Evolutionary conservation across 1,140 invertebrate genomes (phyloP), one percentile per base, ranked within the genome.

Genomic region (Drosophila biarmipes): DNA sequence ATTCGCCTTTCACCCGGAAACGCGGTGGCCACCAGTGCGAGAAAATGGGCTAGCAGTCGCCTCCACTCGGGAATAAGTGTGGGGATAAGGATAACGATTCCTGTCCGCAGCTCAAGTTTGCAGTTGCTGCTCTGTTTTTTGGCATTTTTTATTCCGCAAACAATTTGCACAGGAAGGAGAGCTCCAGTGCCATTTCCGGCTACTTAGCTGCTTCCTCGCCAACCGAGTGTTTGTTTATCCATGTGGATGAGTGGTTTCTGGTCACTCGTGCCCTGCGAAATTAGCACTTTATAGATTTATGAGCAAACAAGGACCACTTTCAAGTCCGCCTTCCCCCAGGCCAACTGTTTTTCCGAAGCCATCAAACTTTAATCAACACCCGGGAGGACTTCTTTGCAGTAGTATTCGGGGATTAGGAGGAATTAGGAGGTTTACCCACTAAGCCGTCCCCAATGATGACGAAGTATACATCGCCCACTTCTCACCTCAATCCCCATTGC

Each of bases 231-330:
- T 29, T 62, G 43, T 38, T 21, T 54, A 45, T 48, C 19, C 54
- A 11, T 46, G 34, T 49, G 49, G 52, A 35, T 38, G 40, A 46
- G 46, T 75, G 48, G 49, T 21, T 62, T 19, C 27, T 27, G 38
- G 31, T 64, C 48, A 40, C 42, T 63, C 38, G 49, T 45, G 38
- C n/a, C 55, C 53, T 58, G 62, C 43, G 24, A 81, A 86, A 87
- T 81, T 87, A 86, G 58, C 78, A 77, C 81, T 74, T 63, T 69
- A 73, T 64, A 71, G 49, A 68, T 85, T 75, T 84, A 80, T 73
- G 48, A 64, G 72, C 49, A 80, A 77, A 56, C 49, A 67, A 64
- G 37, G 48, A 27, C 1, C 19, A 49, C 42, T 31, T 45, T 15
- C 10, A 6, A 62, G 27, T 57, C 11, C 5, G 19, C 7, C 21